These are phyloP conservation scores for Ophioninae sp. DNA, from an alignment of 2,888 invertebrate species.

Conservation along the genomic window DNA sequence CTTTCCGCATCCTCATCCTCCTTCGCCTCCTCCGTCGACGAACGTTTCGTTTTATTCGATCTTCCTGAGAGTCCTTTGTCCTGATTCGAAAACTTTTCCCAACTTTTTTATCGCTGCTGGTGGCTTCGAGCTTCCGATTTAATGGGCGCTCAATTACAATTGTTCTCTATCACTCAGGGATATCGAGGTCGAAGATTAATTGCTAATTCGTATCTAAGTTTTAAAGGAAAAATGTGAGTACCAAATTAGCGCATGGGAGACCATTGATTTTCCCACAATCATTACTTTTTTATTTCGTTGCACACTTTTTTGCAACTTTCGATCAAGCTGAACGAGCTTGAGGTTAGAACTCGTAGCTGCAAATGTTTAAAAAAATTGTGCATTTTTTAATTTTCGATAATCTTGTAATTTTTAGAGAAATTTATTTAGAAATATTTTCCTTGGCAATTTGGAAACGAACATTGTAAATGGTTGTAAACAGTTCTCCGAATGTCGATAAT, in stretches of 20 bases:
- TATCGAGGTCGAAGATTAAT: neutral
- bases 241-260: neutral
- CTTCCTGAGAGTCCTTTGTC: neutral
- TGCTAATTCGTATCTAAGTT: neutral
- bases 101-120: neutral
- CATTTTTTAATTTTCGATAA: too few species aligned
- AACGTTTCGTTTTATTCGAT: constrained; percentile 20
- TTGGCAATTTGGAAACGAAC: neutral
- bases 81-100: neutral
- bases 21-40: neutral
- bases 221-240: neutral
- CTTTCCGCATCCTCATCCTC: neutral
- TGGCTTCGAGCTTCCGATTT: neutral
- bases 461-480: neutral
- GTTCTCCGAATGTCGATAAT: neutral
- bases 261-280: neutral
- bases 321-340: neutral
- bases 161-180: neutral
- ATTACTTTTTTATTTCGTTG: neutral
- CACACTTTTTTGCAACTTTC: neutral
- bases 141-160: neutral
- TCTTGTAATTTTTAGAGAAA: too few species aligned
- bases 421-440: too few species aligned
- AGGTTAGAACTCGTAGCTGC: too few species aligned
- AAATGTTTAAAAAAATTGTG: neutral